These are phyloP conservation scores for Leptoteleia sp. DNA, from an alignment of 1,140 invertebrate genomes.

Conservation along the genomic window DNA sequence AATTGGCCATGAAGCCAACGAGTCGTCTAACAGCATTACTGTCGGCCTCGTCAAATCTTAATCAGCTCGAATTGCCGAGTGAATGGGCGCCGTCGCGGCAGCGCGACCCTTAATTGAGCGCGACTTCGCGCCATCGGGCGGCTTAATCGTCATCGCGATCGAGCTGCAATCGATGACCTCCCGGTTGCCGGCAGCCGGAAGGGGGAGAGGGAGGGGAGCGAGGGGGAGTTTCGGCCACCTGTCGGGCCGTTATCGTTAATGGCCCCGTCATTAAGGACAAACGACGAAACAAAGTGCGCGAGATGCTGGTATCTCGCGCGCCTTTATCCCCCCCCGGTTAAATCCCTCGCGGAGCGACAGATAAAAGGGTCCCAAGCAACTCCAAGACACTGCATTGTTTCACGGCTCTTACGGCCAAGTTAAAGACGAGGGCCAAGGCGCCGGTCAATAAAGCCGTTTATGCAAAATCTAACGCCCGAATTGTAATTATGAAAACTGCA, in stretches of 20 bases:
- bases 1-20: conserved; percentile 33
- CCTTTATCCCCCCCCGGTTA: conserved; percentile 23
- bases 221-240: conserved; percentile 55
- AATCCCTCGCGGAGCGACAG: conserved; percentile 13
- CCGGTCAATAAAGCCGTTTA: conserved; percentile 32
- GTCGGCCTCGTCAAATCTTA: conserved; percentile 50
- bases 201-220: too few relatives aligned
- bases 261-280: conserved; percentile 32
- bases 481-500: conserved; percentile 11
- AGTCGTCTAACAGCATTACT: conserved; percentile 20
- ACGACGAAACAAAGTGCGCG: conserved; percentile 16
- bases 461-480: conserved; percentile 24
- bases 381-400: conserved; percentile 35
- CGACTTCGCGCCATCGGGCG: conserved; percentile 17
- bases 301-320: conserved; percentile 3
- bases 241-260: conserved; percentile 48
- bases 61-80: conserved; percentile 24
- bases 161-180: not conserved
- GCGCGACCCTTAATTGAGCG: conserved; percentile 60
- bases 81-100: conserved; percentile 2
- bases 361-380: conserved; percentile 11
- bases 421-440: conserved; percentile 3
- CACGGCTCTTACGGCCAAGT: conserved; percentile 15
- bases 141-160: conserved; percentile 7
- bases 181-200: too few relatives aligned